These are phyloP conservation scores for Tragelaphus strepsiceros DNA, from an alignment of 2,113 vertebrate species.

Conservation along the genomic window DNA sequence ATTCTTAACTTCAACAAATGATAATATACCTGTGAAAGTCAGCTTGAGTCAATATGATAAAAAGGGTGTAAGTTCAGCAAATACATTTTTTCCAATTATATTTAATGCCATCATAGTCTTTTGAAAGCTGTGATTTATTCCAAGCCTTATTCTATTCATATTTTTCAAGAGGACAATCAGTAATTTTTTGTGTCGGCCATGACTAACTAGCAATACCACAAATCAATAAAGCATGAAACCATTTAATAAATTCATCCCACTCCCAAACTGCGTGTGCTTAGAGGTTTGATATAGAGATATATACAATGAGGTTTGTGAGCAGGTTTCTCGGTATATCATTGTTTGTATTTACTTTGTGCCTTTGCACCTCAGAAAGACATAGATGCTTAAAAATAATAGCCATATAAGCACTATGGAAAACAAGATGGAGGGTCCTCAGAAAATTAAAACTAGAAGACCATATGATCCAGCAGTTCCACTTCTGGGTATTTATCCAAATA, in stretches of 20 bases:
- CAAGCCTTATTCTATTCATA: conserved; percentile 16
- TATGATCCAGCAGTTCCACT: neutral
- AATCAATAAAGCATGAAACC: conserved; percentile 28
- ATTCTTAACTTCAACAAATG: neutral
- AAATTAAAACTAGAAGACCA: neutral
- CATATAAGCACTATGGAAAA: neutral
- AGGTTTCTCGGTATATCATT: neutral
- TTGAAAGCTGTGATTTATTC: conserved; percentile 41
- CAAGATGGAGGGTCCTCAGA: neutral
- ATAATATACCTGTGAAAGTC: neutral
- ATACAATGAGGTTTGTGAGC: neutral
- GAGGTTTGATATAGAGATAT: neutral
- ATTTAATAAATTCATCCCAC: conserved; percentile 14
- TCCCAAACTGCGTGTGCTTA: neutral
- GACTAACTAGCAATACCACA: neutral
- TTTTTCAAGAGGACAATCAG: conserved; percentile 18
- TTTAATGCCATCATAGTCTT: conserved; percentile 9
- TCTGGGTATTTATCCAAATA: neutral
- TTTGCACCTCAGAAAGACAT: neutral
- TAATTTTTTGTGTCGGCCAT: conserved; percentile 17
- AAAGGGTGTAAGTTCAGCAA: neutral
- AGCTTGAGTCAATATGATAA: neutral
- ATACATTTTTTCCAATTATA: conserved; percentile 18
- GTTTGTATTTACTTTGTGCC: neutral
- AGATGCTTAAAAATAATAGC: neutral